phyloP scores from a whole-genome alignment of 1,140 invertebrate genomes.

The Lethocerus indicus region DNA sequence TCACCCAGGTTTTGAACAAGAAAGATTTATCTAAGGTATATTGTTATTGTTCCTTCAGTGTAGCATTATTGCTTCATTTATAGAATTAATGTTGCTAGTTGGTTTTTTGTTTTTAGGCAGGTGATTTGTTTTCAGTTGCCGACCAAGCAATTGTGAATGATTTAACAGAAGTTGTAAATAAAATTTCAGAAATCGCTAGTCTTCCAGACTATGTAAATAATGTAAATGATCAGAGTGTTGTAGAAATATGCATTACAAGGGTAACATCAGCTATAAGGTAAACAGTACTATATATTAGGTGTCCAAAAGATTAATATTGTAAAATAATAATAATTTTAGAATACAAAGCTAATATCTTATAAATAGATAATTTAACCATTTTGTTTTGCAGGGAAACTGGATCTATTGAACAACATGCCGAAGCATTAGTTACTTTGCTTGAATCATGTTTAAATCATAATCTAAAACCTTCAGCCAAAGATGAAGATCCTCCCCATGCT shows the following conservation, averaged over 20 bases:
- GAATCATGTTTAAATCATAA: slow-evolving; percentile 79
- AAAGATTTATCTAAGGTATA: slow-evolving; percentile 60
- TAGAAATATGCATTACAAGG: slow-evolving; percentile 80
- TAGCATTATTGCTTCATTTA: neutral
- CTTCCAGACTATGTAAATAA: slow-evolving; percentile 63
- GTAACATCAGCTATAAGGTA: slow-evolving; percentile 70
- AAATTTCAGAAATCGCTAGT: slow-evolving; percentile 62
- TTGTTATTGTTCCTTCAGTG: neutral
- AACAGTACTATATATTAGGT: neutral
- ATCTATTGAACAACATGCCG: slow-evolving; percentile 69
- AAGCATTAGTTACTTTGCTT: slow-evolving; percentile 61
- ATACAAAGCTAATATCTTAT: neutral
- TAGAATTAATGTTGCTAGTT: neutral
- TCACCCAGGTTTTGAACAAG: slow-evolving; percentile 69
- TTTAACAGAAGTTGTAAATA: slow-evolving; percentile 60
- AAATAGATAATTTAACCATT: slow-evolving; percentile 8
- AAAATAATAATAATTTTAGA: neutral
- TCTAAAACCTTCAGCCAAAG: slow-evolving; percentile 54
- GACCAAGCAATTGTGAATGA: slow-evolving; percentile 74
- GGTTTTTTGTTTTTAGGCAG: slow-evolving; percentile 35
- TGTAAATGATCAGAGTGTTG: slow-evolving; percentile 82
- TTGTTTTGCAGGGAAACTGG: slow-evolving; percentile 53
- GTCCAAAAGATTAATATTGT: neutral
- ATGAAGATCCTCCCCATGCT: slow-evolving; percentile 84
- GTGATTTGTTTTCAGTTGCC: slow-evolving; percentile 75